Base-by-base conservation (phyloP, 2,888 invertebrate species). In the Andrena trimmerana region DNA sequence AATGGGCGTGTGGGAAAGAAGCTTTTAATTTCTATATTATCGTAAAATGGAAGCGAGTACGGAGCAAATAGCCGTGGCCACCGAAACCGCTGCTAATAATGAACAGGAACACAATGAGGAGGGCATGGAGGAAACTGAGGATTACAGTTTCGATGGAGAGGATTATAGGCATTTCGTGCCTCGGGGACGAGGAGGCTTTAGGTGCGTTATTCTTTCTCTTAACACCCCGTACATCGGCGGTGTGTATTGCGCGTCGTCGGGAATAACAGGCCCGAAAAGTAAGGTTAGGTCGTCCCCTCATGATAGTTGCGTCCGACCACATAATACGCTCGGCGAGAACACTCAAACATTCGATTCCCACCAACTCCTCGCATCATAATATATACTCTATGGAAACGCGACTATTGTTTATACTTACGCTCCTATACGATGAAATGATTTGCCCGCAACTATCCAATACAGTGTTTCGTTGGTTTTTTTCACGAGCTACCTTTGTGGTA, bases 121-220 rank as follows among this genome's bases (percentile, higher is more conserved):
- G 83, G 85, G 85, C 36, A 92, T 92, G 91, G 94, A 93, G 78
- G 94, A 93, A 70, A 79, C 90, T 65, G 94, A 94, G 54, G 92
- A 94, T 74, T 93, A 92, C 81, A 90, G 93, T 92, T 93, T 94
- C 92, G 94, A 94, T 60, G 92, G 93, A 68, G 94, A 95, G 65
- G 94, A 95, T 75, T 94, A 94, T 82, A 94, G 95, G 86, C 95
- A 95, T 89, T 95, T 95, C 89, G 92, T 94, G 70, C 94, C 94
- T 50, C 92, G 94, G 80, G 94, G 95, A 42, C 93, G 95, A 87
- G 95, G 95, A 77, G 94, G 94, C 71, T 95, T 95, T 88, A 94
- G 95, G 95, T 95, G 93, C 77, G 88, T 88, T 78, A 81, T 52
- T 67, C 57, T 72, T 76, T 84, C 52, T 81, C 81, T 78, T 66